These are phyloP conservation scores for Bujurquina vittata DNA, from an alignment of 2,113 vertebrate genomes.

Conservation along the genomic window DNA sequence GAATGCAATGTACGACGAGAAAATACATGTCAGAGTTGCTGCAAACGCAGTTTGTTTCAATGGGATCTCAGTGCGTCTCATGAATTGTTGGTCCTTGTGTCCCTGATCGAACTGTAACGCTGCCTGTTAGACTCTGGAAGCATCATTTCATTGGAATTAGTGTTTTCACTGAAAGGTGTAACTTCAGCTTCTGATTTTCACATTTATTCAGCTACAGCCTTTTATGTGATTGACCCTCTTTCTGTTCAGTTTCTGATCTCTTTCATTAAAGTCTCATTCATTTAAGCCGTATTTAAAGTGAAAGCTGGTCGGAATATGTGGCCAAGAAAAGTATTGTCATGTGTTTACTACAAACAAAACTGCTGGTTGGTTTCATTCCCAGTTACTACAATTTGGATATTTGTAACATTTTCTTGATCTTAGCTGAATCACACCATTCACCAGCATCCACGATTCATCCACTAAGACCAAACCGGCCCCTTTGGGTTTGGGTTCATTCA, in stretches of 20 bases:
- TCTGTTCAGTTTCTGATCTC: background rate
- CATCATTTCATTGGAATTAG: background rate
- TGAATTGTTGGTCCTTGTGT: background rate
- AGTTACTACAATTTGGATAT: no score
- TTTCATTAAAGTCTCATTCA: background rate
- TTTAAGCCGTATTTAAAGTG: background rate
- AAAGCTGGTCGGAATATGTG: accelerated
- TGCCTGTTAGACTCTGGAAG: background rate
- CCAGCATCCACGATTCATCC: background rate
- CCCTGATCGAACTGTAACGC: background rate
- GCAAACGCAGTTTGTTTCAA: background rate
- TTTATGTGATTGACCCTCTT: background rate
- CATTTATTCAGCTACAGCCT: background rate
- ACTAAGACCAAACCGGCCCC: background rate
- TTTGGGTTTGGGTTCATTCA: background rate
- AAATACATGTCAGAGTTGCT: accelerated
- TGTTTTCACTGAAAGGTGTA: background rate
- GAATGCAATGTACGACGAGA: background rate
- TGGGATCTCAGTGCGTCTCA: background rate
- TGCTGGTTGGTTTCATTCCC: background rate
- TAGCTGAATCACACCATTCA: background rate
- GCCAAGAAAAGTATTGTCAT: background rate
- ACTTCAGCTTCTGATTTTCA: background rate
- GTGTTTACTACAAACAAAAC: background rate
- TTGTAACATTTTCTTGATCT: background rate